These are phyloP conservation scores for Chaetophractus vellerosus DNA, from an alignment of 2,797 vertebrate species.

Conservation along the genomic window DNA sequence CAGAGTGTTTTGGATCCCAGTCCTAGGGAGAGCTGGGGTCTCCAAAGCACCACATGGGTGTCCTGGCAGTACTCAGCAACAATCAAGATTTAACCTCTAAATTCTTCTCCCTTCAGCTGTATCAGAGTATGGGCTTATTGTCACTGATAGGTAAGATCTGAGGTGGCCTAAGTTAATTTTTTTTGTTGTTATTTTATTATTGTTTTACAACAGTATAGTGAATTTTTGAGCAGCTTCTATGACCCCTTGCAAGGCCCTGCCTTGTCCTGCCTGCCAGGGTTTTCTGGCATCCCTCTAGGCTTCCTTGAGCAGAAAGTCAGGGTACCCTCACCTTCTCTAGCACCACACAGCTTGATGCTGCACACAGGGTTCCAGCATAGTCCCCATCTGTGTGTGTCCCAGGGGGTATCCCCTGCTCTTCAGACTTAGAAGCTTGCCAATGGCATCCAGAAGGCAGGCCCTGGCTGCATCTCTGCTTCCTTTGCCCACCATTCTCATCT, in stretches of 20 bases:
- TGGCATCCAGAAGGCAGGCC: not conserved
- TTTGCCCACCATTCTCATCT: not conserved
- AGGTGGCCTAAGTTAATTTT: not conserved
- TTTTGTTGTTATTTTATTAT: not conserved
- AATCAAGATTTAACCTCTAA: not conserved
- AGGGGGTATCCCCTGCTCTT: not conserved
- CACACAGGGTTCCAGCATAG: not conserved
- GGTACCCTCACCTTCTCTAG: not conserved
- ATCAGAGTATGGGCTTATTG: not conserved
- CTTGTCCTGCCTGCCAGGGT: not conserved
- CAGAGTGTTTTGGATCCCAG: not conserved
- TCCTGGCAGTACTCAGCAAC: not conserved
- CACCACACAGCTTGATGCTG: not conserved
- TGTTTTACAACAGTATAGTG: not conserved
- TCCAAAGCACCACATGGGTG: not conserved
- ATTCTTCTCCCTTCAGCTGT: not conserved
- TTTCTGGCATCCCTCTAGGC: not conserved
- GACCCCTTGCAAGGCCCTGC: not conserved
- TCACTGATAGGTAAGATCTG: not conserved
- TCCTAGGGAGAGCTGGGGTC: not conserved
- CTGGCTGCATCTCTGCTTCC: not conserved
- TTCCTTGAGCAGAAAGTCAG: not conserved
- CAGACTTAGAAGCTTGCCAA: not conserved
- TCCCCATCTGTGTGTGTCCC: not conserved
- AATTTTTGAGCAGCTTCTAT: constrained; percentile 35